Base-by-base conservation (phyloP, 1,140 invertebrate species). In the Calycopis cecrops region DNA sequence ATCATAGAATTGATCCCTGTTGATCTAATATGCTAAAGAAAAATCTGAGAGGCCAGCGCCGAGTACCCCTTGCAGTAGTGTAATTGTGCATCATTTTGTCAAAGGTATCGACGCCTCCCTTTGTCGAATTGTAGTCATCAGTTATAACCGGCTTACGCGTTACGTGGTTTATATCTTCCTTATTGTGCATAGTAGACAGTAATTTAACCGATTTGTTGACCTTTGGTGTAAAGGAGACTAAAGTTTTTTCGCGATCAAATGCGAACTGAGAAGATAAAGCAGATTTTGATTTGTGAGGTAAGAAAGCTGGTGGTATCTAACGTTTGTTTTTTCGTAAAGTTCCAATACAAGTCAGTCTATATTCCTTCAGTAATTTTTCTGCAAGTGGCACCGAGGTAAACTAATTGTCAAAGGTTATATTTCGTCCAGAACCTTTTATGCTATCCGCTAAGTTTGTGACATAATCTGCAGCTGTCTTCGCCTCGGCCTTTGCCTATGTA, bases 1-100 rank as follows among this genome's bases (percentile, higher is more conserved):
- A 53, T 55, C 35, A 48, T 28, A 16, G 35, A 35, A 10, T 48
- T 55, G 34, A 48, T 48, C 1, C 47, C 35, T 37, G 44, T 50
- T 42, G 44, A 14, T 53, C 47, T 49, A 59, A 49, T 44, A 59
- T 59, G 28, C 57, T 51, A 59, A 48, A 53, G 37, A 53, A 53
- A n/a, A 59, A 48, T 17, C 44, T 48, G n/a, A 53, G 51, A 40
- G 50, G 57, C 57, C 57, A 53, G 35, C 50, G 34, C 7, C 49
- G 40, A n/a, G 51, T 48, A 40, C 47, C 12, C 28, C 51, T 12
- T 4, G 53, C 53, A 34, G 44, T 48, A 1, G 53, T 35, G 34
- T 55, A 48, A 35, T 17, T 47, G 12, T 47, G 28, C 40, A 44
- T 47, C 40, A 48, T 48, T 47, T 47, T 44, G 14, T 55, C 38